A percentile compares a stretch with the other conserved stretches of the same genome.
phyloP scores from a whole-genome alignment of 2,888 invertebrate species.

The Cephalotes varians region DNA sequence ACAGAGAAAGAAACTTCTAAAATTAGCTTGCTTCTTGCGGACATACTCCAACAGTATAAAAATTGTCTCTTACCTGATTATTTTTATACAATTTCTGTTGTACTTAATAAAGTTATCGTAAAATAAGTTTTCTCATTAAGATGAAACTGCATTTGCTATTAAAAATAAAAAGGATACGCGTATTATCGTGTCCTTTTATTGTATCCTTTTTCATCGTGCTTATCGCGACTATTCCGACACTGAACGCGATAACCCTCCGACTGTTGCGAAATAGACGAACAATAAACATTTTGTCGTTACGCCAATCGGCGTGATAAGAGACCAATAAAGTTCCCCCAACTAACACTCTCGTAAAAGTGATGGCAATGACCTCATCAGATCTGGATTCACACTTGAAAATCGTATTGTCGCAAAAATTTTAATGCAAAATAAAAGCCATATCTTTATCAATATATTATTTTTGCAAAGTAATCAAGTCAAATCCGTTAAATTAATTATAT shows the following conservation, averaged over 20 bases:
- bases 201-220: slow-evolving; percentile 18
- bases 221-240: slow-evolving; percentile 48
- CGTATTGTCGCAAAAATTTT: slow-evolving; percentile 21
- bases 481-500: neutral
- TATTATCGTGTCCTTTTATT: neutral
- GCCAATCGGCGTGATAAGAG: slow-evolving; percentile 72
- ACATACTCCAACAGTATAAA: neutral
- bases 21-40: neutral
- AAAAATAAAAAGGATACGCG: neutral
- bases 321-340: slow-evolving; percentile 68
- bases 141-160: neutral
- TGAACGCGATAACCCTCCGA: slow-evolving; percentile 56
- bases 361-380: slow-evolving; percentile 66
- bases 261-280: slow-evolving; percentile 72
- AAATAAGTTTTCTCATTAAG: neutral
- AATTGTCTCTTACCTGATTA: neutral
- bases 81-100: neutral
- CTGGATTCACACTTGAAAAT: slow-evolving; percentile 24
- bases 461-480: neutral
- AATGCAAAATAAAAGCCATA: neutral
- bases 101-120: neutral
- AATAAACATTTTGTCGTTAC: slow-evolving; percentile 76
- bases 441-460: slow-evolving; percentile 1
- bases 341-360: slow-evolving; percentile 66
- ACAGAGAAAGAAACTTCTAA: neutral